Percentiles rank a stretch among this genome's conserved stretches.
These are phyloP conservation scores for Coptodon rendalli DNA, from an alignment of 2,113 vertebrate species.

Conservation along the genomic window DNA sequence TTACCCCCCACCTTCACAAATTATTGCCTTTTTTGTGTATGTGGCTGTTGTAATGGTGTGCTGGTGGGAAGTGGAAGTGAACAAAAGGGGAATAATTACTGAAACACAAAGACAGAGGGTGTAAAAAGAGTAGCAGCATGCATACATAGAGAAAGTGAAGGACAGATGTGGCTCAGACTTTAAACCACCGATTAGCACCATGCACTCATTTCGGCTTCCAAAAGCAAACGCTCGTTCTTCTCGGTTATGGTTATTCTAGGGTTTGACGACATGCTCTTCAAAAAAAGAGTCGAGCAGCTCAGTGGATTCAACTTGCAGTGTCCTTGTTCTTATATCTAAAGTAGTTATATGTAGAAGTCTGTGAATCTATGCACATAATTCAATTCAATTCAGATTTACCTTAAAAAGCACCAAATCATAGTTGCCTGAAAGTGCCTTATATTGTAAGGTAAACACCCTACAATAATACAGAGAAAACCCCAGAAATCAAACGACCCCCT, in stretches of 20 bases:
- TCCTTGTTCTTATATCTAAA: not conserved
- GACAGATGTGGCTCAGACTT: not conserved
- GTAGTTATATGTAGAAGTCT: not conserved
- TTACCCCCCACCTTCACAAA: constrained; percentile 16
- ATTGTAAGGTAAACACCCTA: not conserved
- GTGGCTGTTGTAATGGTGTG: not conserved
- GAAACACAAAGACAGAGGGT: not conserved
- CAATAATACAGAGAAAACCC: not conserved
- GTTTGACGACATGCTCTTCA: not conserved
- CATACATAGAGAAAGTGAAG: not conserved
- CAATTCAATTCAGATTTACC: not conserved
- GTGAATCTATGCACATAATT: not conserved
- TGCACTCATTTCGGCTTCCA: not conserved
- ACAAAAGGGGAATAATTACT: not conserved
- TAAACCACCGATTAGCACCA: not conserved
- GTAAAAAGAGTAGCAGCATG: not conserved
- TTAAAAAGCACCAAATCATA: not conserved
- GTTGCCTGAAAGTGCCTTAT: not conserved
- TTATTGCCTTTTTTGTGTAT: not conserved
- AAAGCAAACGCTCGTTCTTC: not conserved
- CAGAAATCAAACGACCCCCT: not conserved
- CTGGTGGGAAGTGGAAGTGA: not conserved
- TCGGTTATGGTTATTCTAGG: not conserved
- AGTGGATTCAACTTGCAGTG: not conserved
- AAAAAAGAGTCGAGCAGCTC: not conserved